Percentiles rank a stretch among this genome's conserved stretches.
Evolutionary conservation across 2,113 vertebrate genomes (phyloP).

Genomic region (Morphnarchus princeps): DNA sequence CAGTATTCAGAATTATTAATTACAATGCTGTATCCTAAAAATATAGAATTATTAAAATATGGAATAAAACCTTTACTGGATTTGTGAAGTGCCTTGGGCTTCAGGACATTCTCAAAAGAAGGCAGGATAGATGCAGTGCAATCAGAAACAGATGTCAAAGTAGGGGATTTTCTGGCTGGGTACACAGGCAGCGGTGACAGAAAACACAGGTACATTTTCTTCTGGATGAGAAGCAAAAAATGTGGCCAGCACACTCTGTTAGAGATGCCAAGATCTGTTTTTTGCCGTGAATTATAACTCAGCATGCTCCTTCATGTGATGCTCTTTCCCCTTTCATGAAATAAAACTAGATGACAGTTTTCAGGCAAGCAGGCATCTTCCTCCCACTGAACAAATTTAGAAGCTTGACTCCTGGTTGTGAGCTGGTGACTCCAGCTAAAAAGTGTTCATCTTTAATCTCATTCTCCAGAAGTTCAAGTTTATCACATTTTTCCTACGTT

Average conservation of each 20-base stretch:
- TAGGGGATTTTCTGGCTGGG: neutral
- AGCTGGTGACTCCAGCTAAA: neutral
- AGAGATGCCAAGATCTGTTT: neutral
- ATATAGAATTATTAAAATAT: neutral
- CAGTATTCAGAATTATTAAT: neutral
- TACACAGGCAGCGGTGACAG: neutral
- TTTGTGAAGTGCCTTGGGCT: neutral
- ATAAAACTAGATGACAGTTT: neutral
- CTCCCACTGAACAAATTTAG: neutral
- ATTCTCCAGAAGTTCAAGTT: neutral
- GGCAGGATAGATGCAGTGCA: neutral
- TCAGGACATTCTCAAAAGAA: neutral
- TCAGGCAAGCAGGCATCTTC: neutral
- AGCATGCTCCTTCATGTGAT: neutral
- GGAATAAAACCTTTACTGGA: neutral
- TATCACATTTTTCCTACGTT: neutral
- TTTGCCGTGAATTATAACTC: neutral
- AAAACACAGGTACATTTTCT: neutral
- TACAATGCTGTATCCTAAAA: neutral
- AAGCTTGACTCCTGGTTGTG: neutral
- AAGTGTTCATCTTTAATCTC: neutral
- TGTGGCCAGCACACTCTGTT: neutral
- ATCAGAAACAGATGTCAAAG: neutral
- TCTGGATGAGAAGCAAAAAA: neutral
- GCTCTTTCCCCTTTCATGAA: neutral